Conservation (phyloP, 1,140 invertebrate genomes). For the Oppia nitens region DNA sequence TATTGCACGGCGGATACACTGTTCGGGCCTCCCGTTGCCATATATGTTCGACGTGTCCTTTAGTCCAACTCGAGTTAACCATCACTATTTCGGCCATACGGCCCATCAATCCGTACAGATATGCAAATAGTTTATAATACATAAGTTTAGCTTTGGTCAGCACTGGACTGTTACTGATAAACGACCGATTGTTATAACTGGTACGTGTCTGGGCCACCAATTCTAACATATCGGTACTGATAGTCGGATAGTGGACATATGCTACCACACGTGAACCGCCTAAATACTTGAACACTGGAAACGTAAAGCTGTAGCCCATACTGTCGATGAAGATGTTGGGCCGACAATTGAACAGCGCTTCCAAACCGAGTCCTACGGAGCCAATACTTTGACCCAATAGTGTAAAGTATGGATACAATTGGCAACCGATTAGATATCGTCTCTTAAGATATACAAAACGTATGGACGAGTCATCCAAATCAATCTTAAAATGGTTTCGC, state of each 20-base stretch:
- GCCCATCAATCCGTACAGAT: slow-evolving; percentile 67
- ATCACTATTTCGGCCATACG: slow-evolving; percentile 65
- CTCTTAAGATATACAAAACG: slow-evolving; percentile 23
- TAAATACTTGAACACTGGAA: slow-evolving; percentile 69
- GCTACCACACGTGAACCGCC: slow-evolving; percentile 54
- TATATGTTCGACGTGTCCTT: slow-evolving; percentile 68
- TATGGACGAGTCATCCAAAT: slow-evolving; percentile 21
- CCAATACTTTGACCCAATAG: slow-evolving; percentile 84
- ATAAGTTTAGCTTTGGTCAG: slow-evolving; percentile 61
- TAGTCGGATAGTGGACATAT: slow-evolving; percentile 94
- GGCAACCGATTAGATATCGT: slow-evolving; percentile 17
- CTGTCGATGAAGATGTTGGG: slow-evolving; percentile 85
- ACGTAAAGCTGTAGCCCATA: slow-evolving; percentile 85
- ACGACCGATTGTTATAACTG: slow-evolving; percentile 62
- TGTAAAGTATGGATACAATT: slow-evolving; percentile 72
- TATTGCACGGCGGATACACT: slow-evolving; percentile 91
- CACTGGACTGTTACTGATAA: slow-evolving; percentile 62
- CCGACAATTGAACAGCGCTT: slow-evolving; percentile 53
- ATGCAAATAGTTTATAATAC: slow-evolving; percentile 81
- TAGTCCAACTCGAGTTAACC: slow-evolving; percentile 95
- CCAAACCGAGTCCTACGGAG: slow-evolving; percentile 65
- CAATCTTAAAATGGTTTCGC: slow-evolving; percentile 31
- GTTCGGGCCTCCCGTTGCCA: slow-evolving; percentile 59
- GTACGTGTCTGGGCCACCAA: slow-evolving; percentile 47
- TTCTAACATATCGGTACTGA: slow-evolving; percentile 81